Conservation (phyloP, 2,888 invertebrate genomes). For the Cantharis rustica region DNA sequence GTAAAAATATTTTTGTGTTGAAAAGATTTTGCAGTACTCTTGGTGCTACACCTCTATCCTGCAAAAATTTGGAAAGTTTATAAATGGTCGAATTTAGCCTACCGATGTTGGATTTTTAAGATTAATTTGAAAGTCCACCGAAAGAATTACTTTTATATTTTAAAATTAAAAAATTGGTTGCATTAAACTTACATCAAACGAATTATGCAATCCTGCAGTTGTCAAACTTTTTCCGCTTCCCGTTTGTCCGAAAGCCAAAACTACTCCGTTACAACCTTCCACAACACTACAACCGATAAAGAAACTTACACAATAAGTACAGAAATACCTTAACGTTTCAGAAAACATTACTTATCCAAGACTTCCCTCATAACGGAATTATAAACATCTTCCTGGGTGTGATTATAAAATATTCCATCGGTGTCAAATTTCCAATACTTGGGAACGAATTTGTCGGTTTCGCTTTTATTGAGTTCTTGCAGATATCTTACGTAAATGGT, state of each 20-base stretch:
- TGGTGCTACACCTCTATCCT: constrained; percentile 57
- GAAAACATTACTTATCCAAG: constrained; percentile 47
- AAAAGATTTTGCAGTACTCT: constrained; percentile 51
- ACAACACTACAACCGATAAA: constrained; percentile 42
- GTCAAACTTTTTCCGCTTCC: constrained; percentile 54
- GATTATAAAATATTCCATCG: constrained; percentile 53
- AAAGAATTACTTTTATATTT: no score
- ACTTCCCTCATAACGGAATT: constrained; percentile 44
- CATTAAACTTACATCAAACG: constrained; percentile 40
- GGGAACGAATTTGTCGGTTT: constrained; percentile 34
- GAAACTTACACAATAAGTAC: background rate
- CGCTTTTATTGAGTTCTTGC: constrained; percentile 44
- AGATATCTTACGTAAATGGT: constrained; percentile 51
- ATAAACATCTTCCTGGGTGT: constrained; percentile 51
- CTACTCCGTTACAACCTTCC: constrained; percentile 47
- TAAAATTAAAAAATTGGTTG: no score
- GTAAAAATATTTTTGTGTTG: constrained; percentile 40
- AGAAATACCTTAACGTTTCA: background rate
- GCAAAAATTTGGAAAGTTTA: constrained; percentile 22
- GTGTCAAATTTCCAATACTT: constrained; percentile 53
- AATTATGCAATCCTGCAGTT: constrained; percentile 45
- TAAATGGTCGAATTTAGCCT: background rate
- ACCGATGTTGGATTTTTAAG: no score
- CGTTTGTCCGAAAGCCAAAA: constrained; percentile 55
- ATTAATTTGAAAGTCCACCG: background rate